phyloP scores from a whole-genome alignment of 2,797 vertebrate genomes.

The Philypnodon macrostomus region DNA sequence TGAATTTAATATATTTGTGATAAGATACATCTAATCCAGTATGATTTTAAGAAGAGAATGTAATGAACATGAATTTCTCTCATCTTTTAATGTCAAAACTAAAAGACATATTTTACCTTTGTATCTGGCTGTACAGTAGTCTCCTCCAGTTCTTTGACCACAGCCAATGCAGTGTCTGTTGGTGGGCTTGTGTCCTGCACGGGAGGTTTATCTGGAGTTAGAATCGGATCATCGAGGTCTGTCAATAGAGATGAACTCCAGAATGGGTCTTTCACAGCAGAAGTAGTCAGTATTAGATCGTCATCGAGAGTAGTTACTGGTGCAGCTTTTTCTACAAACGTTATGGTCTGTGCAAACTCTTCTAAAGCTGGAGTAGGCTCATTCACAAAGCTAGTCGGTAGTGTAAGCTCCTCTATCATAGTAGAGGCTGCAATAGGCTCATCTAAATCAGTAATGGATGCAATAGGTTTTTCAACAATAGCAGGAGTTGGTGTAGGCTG shows the following conservation, averaged over 20 bases:
- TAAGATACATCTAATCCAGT: no score
- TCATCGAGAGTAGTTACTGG: neutral
- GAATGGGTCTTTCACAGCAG: slow-evolving; percentile 5
- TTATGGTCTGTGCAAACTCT: neutral
- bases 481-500: neutral
- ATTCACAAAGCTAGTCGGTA: neutral
- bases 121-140: slow-evolving; percentile 22
- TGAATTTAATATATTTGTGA: no score
- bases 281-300: neutral
- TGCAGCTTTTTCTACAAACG: neutral
- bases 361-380: neutral
- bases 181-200: slow-evolving; percentile 60
- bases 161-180: neutral
- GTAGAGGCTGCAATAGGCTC: no score
- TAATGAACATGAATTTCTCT: no score
- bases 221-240: slow-evolving; percentile 8
- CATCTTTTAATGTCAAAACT: no score
- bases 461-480: slow-evolving; percentile 8
- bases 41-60: no score
- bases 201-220: slow-evolving; percentile 49
- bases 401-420: neutral
- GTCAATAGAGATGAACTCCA: slow-evolving; percentile 15
- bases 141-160: slow-evolving; percentile 27
- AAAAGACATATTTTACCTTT: slow-evolving; percentile 60
- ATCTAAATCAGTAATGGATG: no score